These are phyloP conservation scores for Astreopora myriophthalma DNA, from an alignment of 64 coral and sea anemone genomes.

Conservation along the genomic window DNA sequence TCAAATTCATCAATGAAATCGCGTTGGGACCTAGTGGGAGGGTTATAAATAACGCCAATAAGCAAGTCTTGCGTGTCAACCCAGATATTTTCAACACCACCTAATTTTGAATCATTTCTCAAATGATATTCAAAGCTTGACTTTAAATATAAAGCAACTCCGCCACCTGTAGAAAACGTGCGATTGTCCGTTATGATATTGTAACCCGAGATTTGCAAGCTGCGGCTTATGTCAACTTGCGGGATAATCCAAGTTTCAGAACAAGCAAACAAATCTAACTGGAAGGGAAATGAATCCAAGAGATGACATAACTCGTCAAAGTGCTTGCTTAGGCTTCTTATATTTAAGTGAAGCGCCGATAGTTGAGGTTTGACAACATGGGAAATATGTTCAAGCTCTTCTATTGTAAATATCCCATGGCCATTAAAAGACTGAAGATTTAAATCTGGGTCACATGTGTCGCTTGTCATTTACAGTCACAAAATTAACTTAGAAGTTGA, in stretches of 20 bases:
- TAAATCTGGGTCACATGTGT: neutral
- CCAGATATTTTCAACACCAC: neutral
- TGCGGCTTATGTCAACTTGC: neutral
- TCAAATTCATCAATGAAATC: neutral
- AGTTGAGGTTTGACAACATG: neutral
- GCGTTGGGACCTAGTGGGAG: neutral
- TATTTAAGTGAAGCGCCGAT: slow-evolving; percentile 47
- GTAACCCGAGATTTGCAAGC: slow-evolving; percentile 20
- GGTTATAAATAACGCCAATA: neutral
- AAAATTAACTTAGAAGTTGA: neutral
- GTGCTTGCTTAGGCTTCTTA: slow-evolving; percentile 12
- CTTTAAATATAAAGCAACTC: neutral
- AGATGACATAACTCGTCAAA: slow-evolving; percentile 15
- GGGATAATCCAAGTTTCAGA: slow-evolving; percentile 43
- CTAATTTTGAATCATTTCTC: neutral
- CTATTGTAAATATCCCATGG: neutral
- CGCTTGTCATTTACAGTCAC: neutral
- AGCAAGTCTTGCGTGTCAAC: neutral
- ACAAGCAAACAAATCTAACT: slow-evolving; percentile 3
- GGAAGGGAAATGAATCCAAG: slow-evolving; percentile 25
- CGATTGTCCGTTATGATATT: neutral
- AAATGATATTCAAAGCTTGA: neutral
- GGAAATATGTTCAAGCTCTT: neutral
- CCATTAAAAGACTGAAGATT: neutral
- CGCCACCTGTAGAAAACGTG: neutral